Base-by-base conservation (phyloP, 2,113 vertebrate species). In the Panthera leo region DNA sequence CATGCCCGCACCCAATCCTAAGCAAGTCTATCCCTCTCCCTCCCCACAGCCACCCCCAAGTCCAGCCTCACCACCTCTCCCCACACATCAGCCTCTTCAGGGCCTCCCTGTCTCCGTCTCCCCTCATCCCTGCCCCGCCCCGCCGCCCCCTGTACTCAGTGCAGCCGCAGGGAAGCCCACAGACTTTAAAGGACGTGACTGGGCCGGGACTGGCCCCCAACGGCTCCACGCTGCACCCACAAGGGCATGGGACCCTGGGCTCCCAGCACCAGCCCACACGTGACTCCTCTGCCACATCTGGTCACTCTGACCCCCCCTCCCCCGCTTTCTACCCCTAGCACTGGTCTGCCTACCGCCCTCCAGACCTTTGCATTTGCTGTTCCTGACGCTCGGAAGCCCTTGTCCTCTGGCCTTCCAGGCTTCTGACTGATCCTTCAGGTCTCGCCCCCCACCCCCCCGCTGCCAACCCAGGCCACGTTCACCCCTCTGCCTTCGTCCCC, bases 401-500 rank as follows among this genome's bases (percentile, higher is more conserved):
- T 18, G 18, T 45, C n/a, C 67, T 27, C 67, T n/a, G 45, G 45
- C 68, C 83, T 58, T 5, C 45, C 0, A 16, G 34, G 70, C 31
- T 23, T 2, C 68, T n/a, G 36, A 29, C 14, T 0, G 51, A 55
- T 19, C 48, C 51, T 75, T 65, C 23, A 7, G 9, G 6, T 75
- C n/a, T 45, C 53, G 36, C 39, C 68, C 36, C 70, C 7, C 6
- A 7, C 7, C n/a, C 34, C 70, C 19, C 39, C 39, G 5, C 19
- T 4, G 5, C 29, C 34, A 1, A 29, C 19, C 9, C 15, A 6
- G 34, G 3, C 39, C 6, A 1, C 34, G 11, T 7, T 29, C 68
- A 0, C 87, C 45, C 65, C 83, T n/a, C 18, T 63, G 67, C 76
- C 42, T 51, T 7, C 70, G 31, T n/a, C 27, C 1, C 2, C 65